Percentiles rank a stretch among this genome's conserved stretches.
Conservation (phyloP, 2,888 invertebrate species). For the Drosophila anomalipes region DNA sequence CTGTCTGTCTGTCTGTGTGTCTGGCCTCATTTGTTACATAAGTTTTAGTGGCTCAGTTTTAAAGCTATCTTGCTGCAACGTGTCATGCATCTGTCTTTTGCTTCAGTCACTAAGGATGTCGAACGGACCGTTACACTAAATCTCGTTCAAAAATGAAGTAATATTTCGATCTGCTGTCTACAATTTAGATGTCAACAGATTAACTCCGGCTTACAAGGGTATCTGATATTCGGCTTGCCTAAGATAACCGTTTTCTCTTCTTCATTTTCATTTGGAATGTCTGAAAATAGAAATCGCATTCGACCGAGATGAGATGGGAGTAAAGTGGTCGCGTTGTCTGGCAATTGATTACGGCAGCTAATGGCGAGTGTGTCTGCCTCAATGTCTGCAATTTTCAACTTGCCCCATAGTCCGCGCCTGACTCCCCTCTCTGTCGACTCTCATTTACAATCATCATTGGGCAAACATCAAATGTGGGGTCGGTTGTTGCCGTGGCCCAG, state of each 20-base stretch:
- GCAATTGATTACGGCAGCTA: conserved; percentile 66
- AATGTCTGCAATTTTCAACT: conserved; percentile 48
- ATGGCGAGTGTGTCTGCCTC: conserved; percentile 59
- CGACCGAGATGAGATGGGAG: conserved; percentile 4
- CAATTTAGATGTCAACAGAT: not conserved
- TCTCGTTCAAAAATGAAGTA: not conserved
- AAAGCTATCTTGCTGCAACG: not conserved
- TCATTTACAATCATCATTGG: conserved; percentile 25
- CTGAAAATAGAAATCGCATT: conserved; percentile 44
- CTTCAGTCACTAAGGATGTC: not conserved
- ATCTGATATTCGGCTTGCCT: not conserved
- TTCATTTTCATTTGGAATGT: conserved; percentile 41
- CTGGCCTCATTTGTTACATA: not conserved
- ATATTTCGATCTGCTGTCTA: not conserved
- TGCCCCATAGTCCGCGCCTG: not conserved
- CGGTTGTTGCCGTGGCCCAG: conserved; percentile 54
- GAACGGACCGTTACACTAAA: no score
- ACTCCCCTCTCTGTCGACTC: not conserved
- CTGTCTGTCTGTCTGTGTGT: not conserved
- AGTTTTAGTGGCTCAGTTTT: not conserved
- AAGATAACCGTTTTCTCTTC: not conserved
- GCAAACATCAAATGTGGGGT: conserved; percentile 54
- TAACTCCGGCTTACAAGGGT: not conserved
- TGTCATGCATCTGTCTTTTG: not conserved
- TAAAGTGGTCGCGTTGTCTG: conserved; percentile 58